Evolutionary conservation across 1,140 invertebrate species (phyloP).

Genomic region (Bicyclus anynana): DNA sequence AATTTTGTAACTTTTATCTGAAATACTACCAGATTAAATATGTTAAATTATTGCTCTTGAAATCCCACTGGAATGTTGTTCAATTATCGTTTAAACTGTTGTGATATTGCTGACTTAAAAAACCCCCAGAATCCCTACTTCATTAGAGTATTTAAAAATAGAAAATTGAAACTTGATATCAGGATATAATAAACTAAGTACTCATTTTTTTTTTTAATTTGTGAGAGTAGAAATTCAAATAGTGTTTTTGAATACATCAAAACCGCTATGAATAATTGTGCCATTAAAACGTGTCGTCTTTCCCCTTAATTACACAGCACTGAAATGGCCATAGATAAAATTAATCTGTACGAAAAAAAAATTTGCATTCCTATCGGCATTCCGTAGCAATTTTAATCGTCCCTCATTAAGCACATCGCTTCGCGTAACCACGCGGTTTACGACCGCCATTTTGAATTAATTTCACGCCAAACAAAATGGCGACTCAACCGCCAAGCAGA

Average conservation of each 20-base stretch:
- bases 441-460: slow-evolving; percentile 67
- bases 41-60: no score
- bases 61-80: no score
- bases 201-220: no score
- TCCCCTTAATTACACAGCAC: slow-evolving; percentile 10
- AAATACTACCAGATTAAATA: no score
- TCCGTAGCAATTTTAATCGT: slow-evolving; percentile 64
- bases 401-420: slow-evolving; percentile 66
- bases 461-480: slow-evolving; percentile 68
- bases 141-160: no score
- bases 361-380: slow-evolving; percentile 50
- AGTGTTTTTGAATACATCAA: background rate
- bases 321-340: slow-evolving; percentile 20
- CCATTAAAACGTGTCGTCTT: slow-evolving; percentile 8
- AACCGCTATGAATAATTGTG: background rate
- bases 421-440: slow-evolving; percentile 61
- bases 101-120: no score
- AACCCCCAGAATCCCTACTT: no score
- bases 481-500: slow-evolving; percentile 29
- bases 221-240: no score
- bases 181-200: no score
- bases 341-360: slow-evolving; percentile 42
- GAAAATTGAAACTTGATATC: no score
- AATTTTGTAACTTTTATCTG: no score
- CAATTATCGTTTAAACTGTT: no score